These are phyloP conservation scores for Elephantulus edwardii DNA, from an alignment of 2,113 vertebrate genomes.

Conservation along the genomic window DNA sequence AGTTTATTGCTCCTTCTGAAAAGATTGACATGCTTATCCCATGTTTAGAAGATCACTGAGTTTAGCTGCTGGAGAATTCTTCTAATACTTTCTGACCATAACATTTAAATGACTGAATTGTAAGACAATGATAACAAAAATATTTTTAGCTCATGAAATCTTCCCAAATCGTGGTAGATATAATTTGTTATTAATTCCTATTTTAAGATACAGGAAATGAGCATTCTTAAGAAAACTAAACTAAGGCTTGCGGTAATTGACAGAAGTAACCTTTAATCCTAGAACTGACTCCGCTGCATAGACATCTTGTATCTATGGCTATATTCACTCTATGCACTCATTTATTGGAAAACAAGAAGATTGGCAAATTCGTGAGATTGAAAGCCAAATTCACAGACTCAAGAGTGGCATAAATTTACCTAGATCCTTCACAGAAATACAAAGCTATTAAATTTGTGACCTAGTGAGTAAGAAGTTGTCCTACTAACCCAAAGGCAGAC, in stretches of 20 bases:
- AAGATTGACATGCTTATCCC: neutral
- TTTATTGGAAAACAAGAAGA: too few species aligned
- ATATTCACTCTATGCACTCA: neutral
- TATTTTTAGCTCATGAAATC: neutral
- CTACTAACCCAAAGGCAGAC: too few species aligned
- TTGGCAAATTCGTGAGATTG: too few species aligned
- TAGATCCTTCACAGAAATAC: too few species aligned
- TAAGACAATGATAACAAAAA: neutral
- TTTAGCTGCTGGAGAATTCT: neutral
- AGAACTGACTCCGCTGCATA: neutral
- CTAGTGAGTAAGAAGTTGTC: too few species aligned
- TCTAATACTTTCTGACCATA: neutral
- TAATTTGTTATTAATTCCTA: neutral
- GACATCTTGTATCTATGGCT: neutral
- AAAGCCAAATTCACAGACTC: too few species aligned
- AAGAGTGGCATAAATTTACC: too few species aligned
- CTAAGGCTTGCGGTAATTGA: neutral
- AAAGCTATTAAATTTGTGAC: too few species aligned
- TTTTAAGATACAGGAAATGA: slow-evolving; percentile 24
- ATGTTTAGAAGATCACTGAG: neutral
- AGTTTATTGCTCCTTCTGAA: neutral
- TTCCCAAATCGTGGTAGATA: neutral
- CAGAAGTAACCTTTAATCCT: neutral
- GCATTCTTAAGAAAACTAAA: neutral
- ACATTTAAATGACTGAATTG: neutral